Evolutionary conservation across 1,140 invertebrate species (phyloP), one percentile per base, ranked within the genome.

Genomic region (Bombus terrestris): DNA sequence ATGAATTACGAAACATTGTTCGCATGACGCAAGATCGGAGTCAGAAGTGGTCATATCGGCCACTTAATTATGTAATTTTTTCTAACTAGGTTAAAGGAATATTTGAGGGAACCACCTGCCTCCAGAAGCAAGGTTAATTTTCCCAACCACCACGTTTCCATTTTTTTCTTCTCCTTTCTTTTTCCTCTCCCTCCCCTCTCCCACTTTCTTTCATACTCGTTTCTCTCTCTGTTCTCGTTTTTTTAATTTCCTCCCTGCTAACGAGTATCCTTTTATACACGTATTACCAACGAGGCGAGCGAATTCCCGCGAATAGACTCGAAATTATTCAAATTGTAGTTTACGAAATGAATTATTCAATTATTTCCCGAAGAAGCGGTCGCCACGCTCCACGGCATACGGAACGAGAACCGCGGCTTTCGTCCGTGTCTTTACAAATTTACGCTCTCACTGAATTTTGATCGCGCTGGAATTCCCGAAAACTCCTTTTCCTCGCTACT

Each of bases 331-430:
- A 72, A 85, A 59, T 59, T n/a, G 53, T 41, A 80, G 83, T 69
- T 85, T 85, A 80, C 32, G 68, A 80, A 85, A 85, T 85, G 83
- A 79, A 85, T 85, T 80, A 85, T 85, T 85, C 83, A 85, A 85
- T 85, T 85, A 85, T 71, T 73, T 80, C 68, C 32, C 39, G 69
- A 43, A 72, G 76, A 84, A 62, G 53, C 32, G 41, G 68, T 80
- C 41, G 69, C 53, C 25, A 41, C 28, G 53, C 53, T 22, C 1
- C 41, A 35, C 68, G 47, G 75, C 53, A 53, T 47, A 37, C 83
- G 25, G 41, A 79, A 79, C 75, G 66, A 41, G 59, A 32, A 39
- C 12, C n/a, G 22, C 37, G 28, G 25, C 35, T 53, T 53, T 39
- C 64, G 43, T 47, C 22, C 22, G 82, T 59, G 57, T 85, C 83